Base-by-base conservation (phyloP, 1,140 invertebrate species). In the Portunus trituberculatus region DNA sequence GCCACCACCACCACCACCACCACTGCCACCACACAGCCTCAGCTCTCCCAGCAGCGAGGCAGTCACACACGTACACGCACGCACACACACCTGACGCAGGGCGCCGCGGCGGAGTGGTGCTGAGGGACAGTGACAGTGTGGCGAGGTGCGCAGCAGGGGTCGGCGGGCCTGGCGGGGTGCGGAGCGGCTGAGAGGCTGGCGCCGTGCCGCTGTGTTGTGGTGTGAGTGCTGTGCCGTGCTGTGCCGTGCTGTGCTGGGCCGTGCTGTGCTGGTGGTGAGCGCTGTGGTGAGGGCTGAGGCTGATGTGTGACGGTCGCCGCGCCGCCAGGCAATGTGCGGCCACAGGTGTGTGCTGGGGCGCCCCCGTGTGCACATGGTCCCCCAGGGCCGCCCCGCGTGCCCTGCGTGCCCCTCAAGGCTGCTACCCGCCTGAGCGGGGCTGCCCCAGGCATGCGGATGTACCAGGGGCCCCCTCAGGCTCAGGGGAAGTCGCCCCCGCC, bases 381-480 rank as follows among this genome's bases (percentile, higher is more conserved):
- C 88, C 59, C 88, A 91, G 28, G 87, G 88, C n/a, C 31, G 82
- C 83, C 32, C 76, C 52, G 83, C 48, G 31, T 88, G 67, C 28
- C 90, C 59, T 48, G 82, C 39, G 76, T 92, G 67, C 28, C 90
- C 59, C 29, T 16, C 39, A 20, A 82, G 45, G 93, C 88, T 48
- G 93, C 32, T 46, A 46, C 31, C 92, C 14, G 25, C 76, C 45
- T 86, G 82, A 29, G 31, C 83, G 29, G 84, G n/a, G 48, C 52
- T 87, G 76, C 16, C 31, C 46, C 20, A 67, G 87, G 48, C 32
- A 94, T 95, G 94, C 91, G 94, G 90, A 92, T 95, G 94, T 95
- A 95, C 94, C 94, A 95, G 91, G 94, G 91, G 4, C 94, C 94
- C 28, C 83, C 92, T 32, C 94, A 91, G 84, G 91, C 94, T 45